Evolutionary conservation across 2,113 vertebrate genomes (phyloP).

Genomic region (Aptenodytes patagonicus): DNA sequence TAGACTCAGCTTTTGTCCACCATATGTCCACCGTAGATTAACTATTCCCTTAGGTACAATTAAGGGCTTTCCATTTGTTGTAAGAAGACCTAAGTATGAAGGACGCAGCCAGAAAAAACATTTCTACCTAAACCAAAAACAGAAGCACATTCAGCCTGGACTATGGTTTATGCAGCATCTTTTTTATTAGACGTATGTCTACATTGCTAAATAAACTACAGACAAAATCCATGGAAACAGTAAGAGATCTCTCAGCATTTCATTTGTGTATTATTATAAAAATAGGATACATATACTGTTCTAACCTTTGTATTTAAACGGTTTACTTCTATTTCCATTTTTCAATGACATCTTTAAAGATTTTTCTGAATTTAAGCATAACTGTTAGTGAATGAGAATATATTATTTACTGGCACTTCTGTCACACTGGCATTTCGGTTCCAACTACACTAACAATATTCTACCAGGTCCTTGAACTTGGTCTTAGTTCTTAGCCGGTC

Average conservation of each 20-base stretch:
- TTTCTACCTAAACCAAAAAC: slow-evolving; percentile 93
- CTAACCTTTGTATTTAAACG: slow-evolving; percentile 42
- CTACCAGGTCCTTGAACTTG: background rate
- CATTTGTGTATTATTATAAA: slow-evolving; percentile 57
- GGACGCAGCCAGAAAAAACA: slow-evolving; percentile 92
- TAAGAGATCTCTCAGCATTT: slow-evolving; percentile 60
- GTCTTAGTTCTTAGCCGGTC: background rate
- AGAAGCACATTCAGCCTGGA: slow-evolving; percentile 90
- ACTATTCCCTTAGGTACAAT: slow-evolving; percentile 90
- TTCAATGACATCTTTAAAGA: background rate
- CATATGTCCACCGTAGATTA: slow-evolving; percentile 91
- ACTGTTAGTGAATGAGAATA: background rate
- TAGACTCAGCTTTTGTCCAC: slow-evolving; percentile 91
- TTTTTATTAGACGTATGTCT: slow-evolving; percentile 85
- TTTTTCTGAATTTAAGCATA: slow-evolving; percentile 10
- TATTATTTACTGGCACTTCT: background rate
- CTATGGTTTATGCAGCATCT: slow-evolving; percentile 85
- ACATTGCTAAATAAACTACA: slow-evolving; percentile 78
- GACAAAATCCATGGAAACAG: slow-evolving; percentile 79
- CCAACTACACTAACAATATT: background rate
- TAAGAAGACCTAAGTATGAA: slow-evolving; percentile 93
- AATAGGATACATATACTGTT: slow-evolving; percentile 1
- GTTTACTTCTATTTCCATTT: slow-evolving; percentile 41
- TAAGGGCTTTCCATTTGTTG: slow-evolving; percentile 95
- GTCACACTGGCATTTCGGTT: background rate